These are phyloP conservation scores for Madoqua kirkii DNA, from an alignment of 2,113 vertebrate genomes.

Conservation along the genomic window DNA sequence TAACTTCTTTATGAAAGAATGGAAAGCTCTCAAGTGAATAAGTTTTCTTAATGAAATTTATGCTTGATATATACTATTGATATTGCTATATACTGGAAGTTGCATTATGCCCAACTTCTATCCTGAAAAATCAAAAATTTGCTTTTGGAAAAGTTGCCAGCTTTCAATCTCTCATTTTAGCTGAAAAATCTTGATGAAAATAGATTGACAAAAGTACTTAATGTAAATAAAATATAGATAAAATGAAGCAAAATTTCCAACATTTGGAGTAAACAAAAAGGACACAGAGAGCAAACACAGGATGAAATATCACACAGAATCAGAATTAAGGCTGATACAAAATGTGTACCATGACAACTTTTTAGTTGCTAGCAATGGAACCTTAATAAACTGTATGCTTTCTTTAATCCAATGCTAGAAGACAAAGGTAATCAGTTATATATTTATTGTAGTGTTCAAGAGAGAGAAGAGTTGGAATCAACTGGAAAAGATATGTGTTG, in stretches of 20 bases:
- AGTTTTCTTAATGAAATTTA: background rate
- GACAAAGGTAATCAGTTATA: background rate
- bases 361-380: background rate
- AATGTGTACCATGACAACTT: background rate
- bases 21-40: background rate
- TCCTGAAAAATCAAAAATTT: background rate
- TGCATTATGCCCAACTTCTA: background rate
- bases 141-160: background rate
- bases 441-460: background rate
- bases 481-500: background rate
- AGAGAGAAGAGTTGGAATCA: background rate
- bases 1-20: background rate
- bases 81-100: background rate
- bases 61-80: background rate
- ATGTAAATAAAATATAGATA: background rate
- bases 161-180: background rate
- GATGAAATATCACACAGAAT: background rate
- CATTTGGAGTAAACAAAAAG: background rate
- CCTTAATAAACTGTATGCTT: background rate
- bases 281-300: background rate
- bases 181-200: background rate
- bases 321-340: background rate
- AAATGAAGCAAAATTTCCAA: background rate
- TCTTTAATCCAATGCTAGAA: background rate
- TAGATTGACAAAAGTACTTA: background rate